Evolutionary conservation across 2,888 invertebrate genomes (phyloP).

Genomic region (Xanthia icteritia): DNA sequence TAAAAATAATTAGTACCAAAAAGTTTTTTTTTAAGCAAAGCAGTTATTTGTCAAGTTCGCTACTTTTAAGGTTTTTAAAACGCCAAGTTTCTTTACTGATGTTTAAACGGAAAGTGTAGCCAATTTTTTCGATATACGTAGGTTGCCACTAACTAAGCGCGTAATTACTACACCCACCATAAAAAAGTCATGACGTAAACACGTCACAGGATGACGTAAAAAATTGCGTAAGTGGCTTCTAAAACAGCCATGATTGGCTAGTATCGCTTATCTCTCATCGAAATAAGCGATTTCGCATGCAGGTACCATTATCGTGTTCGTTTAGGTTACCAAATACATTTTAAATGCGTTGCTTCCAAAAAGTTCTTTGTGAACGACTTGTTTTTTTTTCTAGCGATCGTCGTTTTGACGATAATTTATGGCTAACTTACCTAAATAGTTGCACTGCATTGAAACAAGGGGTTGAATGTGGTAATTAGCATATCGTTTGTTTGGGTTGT

Average conservation of each 20-base stretch:
- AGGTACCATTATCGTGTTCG: constrained; percentile 36
- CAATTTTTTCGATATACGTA: constrained; percentile 22
- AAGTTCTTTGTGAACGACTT: constrained; percentile 6
- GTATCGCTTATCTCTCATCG: constrained; percentile 38
- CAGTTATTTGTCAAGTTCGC: neutral
- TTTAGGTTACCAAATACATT: constrained; percentile 26
- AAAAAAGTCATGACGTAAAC: constrained; percentile 51
- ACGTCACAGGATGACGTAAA: constrained; percentile 50
- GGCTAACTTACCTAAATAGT: neutral
- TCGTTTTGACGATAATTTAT: neutral
- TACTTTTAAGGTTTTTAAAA: neutral
- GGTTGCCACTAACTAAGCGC: constrained; percentile 38
- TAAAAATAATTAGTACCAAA: neutral
- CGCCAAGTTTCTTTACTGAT: neutral
- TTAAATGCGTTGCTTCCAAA: constrained; percentile 19
- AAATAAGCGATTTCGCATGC: constrained; percentile 49
- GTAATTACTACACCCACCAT: constrained; percentile 52
- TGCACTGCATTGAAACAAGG: constrained; percentile 23
- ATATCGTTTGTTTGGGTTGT: constrained; percentile 37
- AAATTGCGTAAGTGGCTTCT: constrained; percentile 42
- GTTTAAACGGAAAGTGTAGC: constrained; percentile 12
- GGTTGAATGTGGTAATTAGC: constrained; percentile 33
- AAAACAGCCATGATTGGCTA: constrained; percentile 43
- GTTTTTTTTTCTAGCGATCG: too few relatives aligned
- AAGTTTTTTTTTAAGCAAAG: neutral